These are phyloP conservation scores for Limnephilus marmoratus DNA, from an alignment of 2,888 invertebrate genomes.

Conservation along the genomic window DNA sequence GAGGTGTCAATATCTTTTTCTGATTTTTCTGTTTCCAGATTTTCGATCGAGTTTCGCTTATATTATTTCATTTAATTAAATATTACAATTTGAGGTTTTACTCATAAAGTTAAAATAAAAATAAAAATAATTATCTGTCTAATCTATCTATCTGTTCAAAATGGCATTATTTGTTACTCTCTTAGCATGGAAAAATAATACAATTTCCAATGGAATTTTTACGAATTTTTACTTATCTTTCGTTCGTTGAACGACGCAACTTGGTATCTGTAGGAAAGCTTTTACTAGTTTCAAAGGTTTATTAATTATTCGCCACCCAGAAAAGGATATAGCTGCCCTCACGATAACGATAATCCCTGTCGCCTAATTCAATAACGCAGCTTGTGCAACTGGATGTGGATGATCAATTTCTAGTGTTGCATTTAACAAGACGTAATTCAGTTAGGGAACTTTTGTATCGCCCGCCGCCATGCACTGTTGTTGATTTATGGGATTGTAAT, in stretches of 20 bases:
- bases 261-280: too few relatives aligned
- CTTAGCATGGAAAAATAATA: too few relatives aligned
- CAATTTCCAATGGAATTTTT: too few relatives aligned
- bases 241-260: too few relatives aligned
- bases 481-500: slow-evolving; percentile 27
- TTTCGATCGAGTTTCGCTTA: too few relatives aligned
- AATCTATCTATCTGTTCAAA: neutral
- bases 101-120: too few relatives aligned
- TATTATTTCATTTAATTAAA: too few relatives aligned
- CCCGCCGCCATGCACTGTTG: neutral
- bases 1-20: too few relatives aligned
- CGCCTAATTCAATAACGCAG: slow-evolving; percentile 59
- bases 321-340: neutral
- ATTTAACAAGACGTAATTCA: slow-evolving; percentile 9
- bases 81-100: too few relatives aligned
- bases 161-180: too few relatives aligned
- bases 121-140: neutral
- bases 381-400: slow-evolving; percentile 44
- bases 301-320: neutral
- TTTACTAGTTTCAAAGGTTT: neutral
- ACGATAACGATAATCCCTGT: slow-evolving; percentile 54
- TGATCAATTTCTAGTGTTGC: neutral
- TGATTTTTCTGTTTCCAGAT: too few relatives aligned
- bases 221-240: too few relatives aligned
- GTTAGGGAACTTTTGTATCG: slow-evolving; percentile 18